phyloP scores from a whole-genome alignment of 2,888 invertebrate genomes.

The Lucinisca nassula region DNA sequence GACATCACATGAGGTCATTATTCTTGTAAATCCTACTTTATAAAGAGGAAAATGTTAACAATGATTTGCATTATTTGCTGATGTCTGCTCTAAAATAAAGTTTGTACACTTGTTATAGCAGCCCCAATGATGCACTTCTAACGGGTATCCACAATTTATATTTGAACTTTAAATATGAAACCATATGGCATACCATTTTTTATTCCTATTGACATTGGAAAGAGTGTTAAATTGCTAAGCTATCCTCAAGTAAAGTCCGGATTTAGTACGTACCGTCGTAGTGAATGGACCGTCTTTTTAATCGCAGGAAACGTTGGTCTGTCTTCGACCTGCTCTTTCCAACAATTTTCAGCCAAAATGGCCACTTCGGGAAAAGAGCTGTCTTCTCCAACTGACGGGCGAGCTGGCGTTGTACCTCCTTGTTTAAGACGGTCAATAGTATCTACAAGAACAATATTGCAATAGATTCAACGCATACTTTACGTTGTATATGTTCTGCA shows the following conservation, averaged over 20 bases:
- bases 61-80: too few relatives aligned
- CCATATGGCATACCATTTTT: neutral
- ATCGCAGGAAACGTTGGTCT: constrained; percentile 46
- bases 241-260: too few relatives aligned
- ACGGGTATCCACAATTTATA: neutral
- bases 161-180: neutral
- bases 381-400: constrained; percentile 33
- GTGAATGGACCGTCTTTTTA: neutral
- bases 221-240: neutral
- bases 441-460: neutral
- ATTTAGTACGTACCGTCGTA: neutral
- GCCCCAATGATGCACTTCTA: too few relatives aligned
- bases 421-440: constrained; percentile 2
- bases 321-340: constrained; percentile 33
- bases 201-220: neutral
- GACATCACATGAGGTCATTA: too few relatives aligned
- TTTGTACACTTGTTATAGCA: too few relatives aligned
- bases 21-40: too few relatives aligned
- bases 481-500: too few relatives aligned
- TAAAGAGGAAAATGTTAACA: too few relatives aligned
- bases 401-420: neutral
- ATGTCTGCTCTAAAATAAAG: too few relatives aligned
- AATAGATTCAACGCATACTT: too few relatives aligned
- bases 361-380: constrained; percentile 32
- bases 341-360: constrained; percentile 44